phyloP scores from a whole-genome alignment of 2,888 invertebrate species.

The Cryptops parisi region DNA sequence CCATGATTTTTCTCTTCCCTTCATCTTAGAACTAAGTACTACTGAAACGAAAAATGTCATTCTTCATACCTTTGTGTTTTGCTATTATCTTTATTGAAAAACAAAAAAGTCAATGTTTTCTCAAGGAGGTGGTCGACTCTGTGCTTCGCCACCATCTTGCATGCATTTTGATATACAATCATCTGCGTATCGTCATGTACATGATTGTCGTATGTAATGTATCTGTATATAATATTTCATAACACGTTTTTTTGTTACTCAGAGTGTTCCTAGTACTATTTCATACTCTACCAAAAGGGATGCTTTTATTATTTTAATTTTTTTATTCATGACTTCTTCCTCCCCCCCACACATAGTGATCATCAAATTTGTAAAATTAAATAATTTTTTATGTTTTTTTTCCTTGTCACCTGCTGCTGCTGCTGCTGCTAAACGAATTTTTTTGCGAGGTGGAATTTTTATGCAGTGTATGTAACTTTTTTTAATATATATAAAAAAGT shows the following conservation, averaged over 20 bases:
- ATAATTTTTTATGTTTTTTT: neutral
- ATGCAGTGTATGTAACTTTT: neutral
- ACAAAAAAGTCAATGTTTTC: neutral
- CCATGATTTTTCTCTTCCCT: neutral
- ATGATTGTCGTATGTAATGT: neutral
- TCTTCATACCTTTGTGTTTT: no score
- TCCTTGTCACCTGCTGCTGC: neutral
- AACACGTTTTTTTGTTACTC: neutral
- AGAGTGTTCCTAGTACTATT: neutral
- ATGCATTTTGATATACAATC: slow-evolving; percentile 10
- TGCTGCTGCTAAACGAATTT: neutral
- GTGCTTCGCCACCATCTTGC: neutral
- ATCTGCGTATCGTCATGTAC: neutral
- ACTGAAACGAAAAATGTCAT: no score
- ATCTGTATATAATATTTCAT: neutral
- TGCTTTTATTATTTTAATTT: neutral
- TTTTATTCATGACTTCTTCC: no score
- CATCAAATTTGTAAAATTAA: no score
- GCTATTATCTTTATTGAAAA: neutral
- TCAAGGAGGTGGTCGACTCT: neutral
- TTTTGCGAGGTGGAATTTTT: neutral
- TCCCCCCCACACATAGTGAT: no score
- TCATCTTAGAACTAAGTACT: no score
- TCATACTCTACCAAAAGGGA: neutral
- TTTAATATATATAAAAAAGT: neutral